A percentile compares a stretch with the other conserved stretches of the same genome.
These are phyloP conservation scores for Cephus pulcher DNA, from an alignment of 2,888 invertebrate genomes.

Conservation along the genomic window DNA sequence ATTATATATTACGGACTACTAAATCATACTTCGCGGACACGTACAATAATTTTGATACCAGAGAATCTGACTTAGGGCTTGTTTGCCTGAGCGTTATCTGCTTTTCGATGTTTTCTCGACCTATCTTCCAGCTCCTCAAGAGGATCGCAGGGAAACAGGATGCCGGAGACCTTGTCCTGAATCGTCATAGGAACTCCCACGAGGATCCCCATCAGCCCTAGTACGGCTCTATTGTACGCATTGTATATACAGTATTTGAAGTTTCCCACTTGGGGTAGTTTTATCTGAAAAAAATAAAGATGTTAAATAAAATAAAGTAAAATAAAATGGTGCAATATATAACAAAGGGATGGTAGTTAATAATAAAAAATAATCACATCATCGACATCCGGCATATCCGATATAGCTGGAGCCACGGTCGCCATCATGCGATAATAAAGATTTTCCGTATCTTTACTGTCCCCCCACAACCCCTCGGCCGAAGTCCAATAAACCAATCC, in stretches of 20 bases:
- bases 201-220: constrained; percentile 37
- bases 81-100: not conserved
- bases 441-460: constrained; percentile 59
- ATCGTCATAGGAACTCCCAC: constrained; percentile 33
- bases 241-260: constrained; percentile 37
- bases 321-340: not conserved
- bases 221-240: constrained; percentile 45
- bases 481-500: constrained; percentile 64
- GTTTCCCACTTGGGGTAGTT: constrained; percentile 37
- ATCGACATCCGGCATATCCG: constrained; percentile 23
- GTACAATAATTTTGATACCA: not conserved
- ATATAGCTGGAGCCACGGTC: constrained; percentile 29
- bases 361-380: constrained; percentile 24
- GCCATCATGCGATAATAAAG: constrained; percentile 53
- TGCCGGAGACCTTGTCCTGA: constrained; percentile 28
- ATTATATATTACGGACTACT: not conserved
- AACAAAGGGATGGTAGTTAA: not conserved
- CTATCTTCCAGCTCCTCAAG: constrained; percentile 20
- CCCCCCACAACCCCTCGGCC: constrained; percentile 67
- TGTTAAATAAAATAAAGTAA: not conserved
- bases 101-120: constrained; percentile 2
- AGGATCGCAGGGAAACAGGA: constrained; percentile 28
- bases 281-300: constrained; percentile 28
- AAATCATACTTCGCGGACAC: not conserved
- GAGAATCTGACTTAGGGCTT: not conserved